A percentile compares a stretch with the other conserved stretches of the same genome.
Conservation (phyloP, 1,140 invertebrate genomes). For the Bradysia coprophila region DNA sequence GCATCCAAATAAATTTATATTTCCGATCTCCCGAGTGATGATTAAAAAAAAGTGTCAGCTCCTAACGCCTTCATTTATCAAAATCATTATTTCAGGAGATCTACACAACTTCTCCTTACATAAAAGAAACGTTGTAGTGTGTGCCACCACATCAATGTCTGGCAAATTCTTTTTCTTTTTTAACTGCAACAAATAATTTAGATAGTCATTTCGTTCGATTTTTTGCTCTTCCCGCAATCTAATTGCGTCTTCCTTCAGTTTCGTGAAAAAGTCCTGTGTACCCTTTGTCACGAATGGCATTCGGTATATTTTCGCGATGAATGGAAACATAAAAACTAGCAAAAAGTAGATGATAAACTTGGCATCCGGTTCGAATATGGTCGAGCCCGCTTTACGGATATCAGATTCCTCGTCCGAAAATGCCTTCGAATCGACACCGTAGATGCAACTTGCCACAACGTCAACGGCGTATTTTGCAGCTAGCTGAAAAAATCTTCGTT, state of each 20-base stretch:
- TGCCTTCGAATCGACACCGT: slow-evolving; percentile 24
- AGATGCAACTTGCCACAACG: slow-evolving; percentile 26
- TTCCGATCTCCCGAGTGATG: no score
- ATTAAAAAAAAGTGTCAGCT: no score
- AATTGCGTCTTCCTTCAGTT: slow-evolving; percentile 14
- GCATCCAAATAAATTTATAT: no score
- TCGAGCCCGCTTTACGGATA: slow-evolving; percentile 10
- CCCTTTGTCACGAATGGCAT: slow-evolving; percentile 9
- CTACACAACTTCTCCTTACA: no score
- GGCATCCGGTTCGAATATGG: slow-evolving; percentile 10
- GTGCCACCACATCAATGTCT: slow-evolving; percentile 7
- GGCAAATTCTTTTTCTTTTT: slow-evolving; percentile 13
- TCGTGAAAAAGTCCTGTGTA: slow-evolving; percentile 15
- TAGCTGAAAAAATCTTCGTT: slow-evolving; percentile 5
- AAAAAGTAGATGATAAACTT: slow-evolving; percentile 9
- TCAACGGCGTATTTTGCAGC: slow-evolving; percentile 26
- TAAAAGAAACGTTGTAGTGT: slow-evolving; percentile 9
- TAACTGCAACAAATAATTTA: slow-evolving; percentile 20
- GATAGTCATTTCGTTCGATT: slow-evolving; percentile 14
- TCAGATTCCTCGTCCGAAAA: slow-evolving; percentile 11
- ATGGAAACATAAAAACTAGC: slow-evolving; percentile 8
- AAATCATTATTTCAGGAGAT: no score
- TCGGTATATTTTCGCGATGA: slow-evolving; percentile 7
- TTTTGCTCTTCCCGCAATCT: slow-evolving; percentile 9
- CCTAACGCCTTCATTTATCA: no score